Base-by-base conservation (phyloP, 2,888 invertebrate genomes). In the Tinea semifulvella region DNA sequence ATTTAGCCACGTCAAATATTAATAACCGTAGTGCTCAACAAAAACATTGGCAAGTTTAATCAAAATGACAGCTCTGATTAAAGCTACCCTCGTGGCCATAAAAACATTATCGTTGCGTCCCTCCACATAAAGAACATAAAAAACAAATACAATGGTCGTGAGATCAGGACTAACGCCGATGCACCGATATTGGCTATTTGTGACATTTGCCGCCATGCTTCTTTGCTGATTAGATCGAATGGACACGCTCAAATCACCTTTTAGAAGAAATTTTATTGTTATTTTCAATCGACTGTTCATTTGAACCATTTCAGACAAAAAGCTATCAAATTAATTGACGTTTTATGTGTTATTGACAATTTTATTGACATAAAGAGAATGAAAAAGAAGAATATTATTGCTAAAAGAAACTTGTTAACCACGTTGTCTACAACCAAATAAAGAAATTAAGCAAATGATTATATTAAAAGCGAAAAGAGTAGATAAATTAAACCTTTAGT, bases 121-220 rank as follows among this genome's bases (percentile, higher is more conserved):
- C 77, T 68, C 68, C 66, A 63, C 62, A 63, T 70, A 75, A 80
- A 80, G 77, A 79, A 71, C 74, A 77, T 77, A 77, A 77, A 79
- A 70, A 74, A 74, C 68, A 71, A 74, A 76, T 68, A 79, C 76
- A 75, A 75, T 75, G 68, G 68, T 60, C 59, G 56, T 56, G 57
- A 60, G 63, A 35, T 45, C 62, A 61, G 52, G 11, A 14, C 36
- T 38, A 38, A 46, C 52, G 50, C 51, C 59, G 68, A 65, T 73
- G 72, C 76, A 77, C 76, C 74, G 77, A 75, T 75, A 75, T 79
- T 77, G 76, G 74, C 76, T 73, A 72, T 76, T 77, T 75, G 68
- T 60, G 61, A 59, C 72, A 71, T 68, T 57, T 68, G 68, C 58
- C 63, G 62, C 61, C 62, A 22, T 68, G 67, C 65, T 64, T 68